These are phyloP conservation scores for Parnassius smintheus DNA, from an alignment of 2,888 invertebrate species.

Conservation along the genomic window DNA sequence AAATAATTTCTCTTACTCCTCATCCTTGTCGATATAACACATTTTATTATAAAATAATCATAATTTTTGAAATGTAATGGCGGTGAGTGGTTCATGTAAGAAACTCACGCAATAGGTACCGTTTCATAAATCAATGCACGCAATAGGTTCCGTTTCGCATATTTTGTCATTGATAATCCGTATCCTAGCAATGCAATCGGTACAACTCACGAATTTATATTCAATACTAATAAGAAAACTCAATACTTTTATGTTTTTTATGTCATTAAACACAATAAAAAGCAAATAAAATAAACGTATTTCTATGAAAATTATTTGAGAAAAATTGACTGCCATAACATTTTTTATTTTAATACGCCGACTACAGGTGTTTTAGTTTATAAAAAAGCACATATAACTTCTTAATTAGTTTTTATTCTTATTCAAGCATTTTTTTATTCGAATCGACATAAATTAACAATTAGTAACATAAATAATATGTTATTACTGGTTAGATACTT, in stretches of 20 bases:
- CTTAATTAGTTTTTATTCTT: too few relatives aligned
- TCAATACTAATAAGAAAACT: too few relatives aligned
- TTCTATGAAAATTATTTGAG: not conserved
- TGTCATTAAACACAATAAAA: not conserved
- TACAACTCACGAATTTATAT: constrained; percentile 13
- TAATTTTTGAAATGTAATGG: not conserved
- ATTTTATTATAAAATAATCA: too few relatives aligned
- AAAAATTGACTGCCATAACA: not conserved
- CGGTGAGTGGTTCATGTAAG: constrained; percentile 36
- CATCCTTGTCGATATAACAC: too few relatives aligned
- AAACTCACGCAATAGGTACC: constrained; percentile 31
- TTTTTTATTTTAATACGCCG: too few relatives aligned
- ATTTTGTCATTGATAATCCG: constrained; percentile 34
- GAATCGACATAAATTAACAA: not conserved
- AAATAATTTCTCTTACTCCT: too few relatives aligned
- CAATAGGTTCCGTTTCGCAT: constrained; percentile 30
- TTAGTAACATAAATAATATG: not conserved
- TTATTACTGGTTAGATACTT: too few relatives aligned
- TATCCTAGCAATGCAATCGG: constrained; percentile 69
- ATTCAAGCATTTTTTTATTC: too few relatives aligned
- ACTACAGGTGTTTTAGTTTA: too few relatives aligned
- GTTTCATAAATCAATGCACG: constrained; percentile 29
- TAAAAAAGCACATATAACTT: too few relatives aligned
- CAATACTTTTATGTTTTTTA: too few relatives aligned
- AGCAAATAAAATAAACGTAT: not conserved